Evolutionary conservation across 1,140 invertebrate genomes (phyloP).

Genomic region (Ostrea edulis): DNA sequence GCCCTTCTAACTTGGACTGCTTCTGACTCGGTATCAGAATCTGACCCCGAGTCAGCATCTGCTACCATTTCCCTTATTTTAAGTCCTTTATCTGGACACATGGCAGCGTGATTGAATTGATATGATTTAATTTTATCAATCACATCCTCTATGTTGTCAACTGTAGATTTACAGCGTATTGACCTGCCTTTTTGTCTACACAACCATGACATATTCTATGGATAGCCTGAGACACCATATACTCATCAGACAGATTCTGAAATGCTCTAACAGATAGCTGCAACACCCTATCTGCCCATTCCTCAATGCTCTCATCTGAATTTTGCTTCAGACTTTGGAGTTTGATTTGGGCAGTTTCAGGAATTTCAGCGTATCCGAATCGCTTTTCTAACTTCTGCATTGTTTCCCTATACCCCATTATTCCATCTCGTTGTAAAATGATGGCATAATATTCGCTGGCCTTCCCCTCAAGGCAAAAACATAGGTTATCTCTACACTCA

Average conservation of each 20-base stretch:
- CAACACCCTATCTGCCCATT: constrained; percentile 52
- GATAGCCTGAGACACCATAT: constrained; percentile 45
- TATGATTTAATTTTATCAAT: not conserved
- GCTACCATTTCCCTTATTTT: not conserved
- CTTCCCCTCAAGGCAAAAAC: constrained; percentile 50
- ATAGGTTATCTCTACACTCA: constrained; percentile 33
- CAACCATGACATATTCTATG: constrained; percentile 33
- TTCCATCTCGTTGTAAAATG: not conserved
- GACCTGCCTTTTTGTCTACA: constrained; percentile 43
- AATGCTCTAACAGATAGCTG: constrained; percentile 33
- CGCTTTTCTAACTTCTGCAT: constrained; percentile 39
- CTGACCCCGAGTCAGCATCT: not conserved
- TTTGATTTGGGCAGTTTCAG: constrained; percentile 42
- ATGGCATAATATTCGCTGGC: constrained; percentile 44
- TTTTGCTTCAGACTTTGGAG: constrained; percentile 31
- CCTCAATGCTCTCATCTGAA: constrained; percentile 20
- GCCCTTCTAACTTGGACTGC: not conserved
- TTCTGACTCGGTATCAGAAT: not conserved
- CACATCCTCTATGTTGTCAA: not conserved
- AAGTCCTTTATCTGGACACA: not conserved
- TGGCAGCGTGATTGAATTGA: constrained; percentile 21
- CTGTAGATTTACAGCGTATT: not conserved
- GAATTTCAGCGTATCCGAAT: constrained; percentile 41
- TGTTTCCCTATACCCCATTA: not conserved
- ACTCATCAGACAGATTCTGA: constrained; percentile 27